phyloP scores from a whole-genome alignment of 2,797 vertebrate species.

The Carduelis carduelis region DNA sequence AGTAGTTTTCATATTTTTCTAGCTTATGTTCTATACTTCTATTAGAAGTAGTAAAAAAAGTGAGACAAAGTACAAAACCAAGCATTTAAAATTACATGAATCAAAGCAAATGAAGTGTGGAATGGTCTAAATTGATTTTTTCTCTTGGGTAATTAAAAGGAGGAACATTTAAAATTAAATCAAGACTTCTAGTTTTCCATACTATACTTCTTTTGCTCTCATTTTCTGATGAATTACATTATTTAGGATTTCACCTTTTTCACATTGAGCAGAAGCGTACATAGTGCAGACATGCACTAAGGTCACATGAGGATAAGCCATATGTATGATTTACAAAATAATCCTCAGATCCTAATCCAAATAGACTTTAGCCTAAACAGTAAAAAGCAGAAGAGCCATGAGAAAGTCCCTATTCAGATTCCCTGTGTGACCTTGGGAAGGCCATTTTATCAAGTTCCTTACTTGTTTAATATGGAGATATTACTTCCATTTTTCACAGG shows the following conservation, averaged over 20 bases:
- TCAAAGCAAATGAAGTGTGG: neutral
- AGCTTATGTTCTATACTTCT: neutral
- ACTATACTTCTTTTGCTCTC: neutral
- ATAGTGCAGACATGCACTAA: neutral
- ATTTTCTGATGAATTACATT: neutral
- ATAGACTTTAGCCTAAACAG: neutral
- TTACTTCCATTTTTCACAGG: neutral
- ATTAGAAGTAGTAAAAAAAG: neutral
- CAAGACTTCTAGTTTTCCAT: neutral
- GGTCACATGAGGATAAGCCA: neutral
- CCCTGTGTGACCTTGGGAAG: neutral
- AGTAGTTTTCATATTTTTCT: neutral
- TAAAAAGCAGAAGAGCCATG: neutral
- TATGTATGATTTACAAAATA: neutral
- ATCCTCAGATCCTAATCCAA: neutral
- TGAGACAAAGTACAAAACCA: neutral
- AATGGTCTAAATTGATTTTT: neutral
- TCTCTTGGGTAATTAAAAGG: neutral
- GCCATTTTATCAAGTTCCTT: neutral
- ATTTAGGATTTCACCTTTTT: neutral
- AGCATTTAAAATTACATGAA: neutral
- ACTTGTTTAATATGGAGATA: neutral
- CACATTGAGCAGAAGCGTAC: rapidly evolving
- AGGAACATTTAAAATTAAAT: neutral
- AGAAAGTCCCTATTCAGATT: neutral